Conservation (phyloP, 2,113 vertebrate species). For the Scartelaos histophorus region DNA sequence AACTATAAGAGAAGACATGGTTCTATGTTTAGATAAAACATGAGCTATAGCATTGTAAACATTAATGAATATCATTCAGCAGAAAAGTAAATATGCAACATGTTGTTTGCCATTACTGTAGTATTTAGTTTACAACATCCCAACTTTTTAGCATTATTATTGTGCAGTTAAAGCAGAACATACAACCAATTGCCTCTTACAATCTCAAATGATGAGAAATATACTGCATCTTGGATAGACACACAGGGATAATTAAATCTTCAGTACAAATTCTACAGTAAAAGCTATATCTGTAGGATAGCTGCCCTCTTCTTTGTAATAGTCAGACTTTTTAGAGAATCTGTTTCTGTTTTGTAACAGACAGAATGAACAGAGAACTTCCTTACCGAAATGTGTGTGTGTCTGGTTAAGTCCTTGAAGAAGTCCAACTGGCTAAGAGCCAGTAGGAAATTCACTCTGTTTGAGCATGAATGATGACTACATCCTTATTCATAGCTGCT, state of each 20-base stretch:
- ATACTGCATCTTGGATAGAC: not conserved
- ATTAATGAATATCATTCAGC: not conserved
- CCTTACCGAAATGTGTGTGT: slow-evolving; percentile 32
- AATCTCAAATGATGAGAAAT: not conserved
- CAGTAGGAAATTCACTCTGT: slow-evolving; percentile 51
- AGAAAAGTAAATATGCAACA: not conserved
- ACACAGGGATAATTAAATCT: slow-evolving; percentile 36
- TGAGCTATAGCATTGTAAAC: not conserved
- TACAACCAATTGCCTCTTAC: not conserved
- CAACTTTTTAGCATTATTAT: not conserved
- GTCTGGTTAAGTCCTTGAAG: slow-evolving; percentile 34
- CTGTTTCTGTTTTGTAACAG: slow-evolving; percentile 63
- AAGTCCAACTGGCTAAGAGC: slow-evolving; percentile 40
- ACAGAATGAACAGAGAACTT: slow-evolving; percentile 49
- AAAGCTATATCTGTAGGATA: slow-evolving; percentile 41
- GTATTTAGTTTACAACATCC: not conserved
- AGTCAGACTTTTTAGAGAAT: slow-evolving; percentile 58
- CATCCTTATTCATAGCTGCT: slow-evolving; percentile 24
- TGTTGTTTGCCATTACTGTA: not conserved
- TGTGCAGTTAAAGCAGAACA: not conserved
- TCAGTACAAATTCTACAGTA: slow-evolving; percentile 40
- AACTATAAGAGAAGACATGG: not conserved
- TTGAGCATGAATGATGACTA: slow-evolving; percentile 49
- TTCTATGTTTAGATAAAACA: not conserved
- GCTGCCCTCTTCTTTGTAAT: slow-evolving; percentile 39